phyloP scores from a whole-genome alignment of 2,797 vertebrate species.

The Naso thynnoides region DNA sequence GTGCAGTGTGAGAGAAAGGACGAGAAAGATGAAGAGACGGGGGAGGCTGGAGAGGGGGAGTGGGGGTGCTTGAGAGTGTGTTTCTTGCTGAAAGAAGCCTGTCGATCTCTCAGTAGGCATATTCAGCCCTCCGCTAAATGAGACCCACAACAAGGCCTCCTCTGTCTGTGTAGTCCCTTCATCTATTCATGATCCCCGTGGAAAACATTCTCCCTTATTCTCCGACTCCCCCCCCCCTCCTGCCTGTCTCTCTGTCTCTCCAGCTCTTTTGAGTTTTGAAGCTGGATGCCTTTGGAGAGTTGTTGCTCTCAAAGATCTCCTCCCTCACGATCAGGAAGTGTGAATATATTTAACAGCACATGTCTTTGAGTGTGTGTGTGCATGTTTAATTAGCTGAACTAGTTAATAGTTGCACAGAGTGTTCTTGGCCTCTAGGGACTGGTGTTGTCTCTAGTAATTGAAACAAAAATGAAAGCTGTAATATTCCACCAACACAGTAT shows the following conservation, averaged over 20 bases:
- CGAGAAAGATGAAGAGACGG: constrained; percentile 65
- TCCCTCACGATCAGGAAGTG: constrained; percentile 63
- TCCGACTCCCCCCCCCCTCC: constrained; percentile 36
- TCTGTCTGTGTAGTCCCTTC: constrained; percentile 83
- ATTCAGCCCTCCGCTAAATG: constrained; percentile 75
- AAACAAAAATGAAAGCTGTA: constrained; percentile 42
- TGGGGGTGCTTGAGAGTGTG: constrained; percentile 50
- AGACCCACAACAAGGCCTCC: constrained; percentile 86
- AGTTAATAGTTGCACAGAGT: constrained; percentile 38
- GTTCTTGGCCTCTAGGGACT: constrained; percentile 32
- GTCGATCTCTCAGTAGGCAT: constrained; percentile 87
- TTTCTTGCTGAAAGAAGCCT: constrained; percentile 85
- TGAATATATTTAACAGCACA: constrained; percentile 67
- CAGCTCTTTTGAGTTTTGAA: constrained; percentile 73
- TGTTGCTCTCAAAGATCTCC: constrained; percentile 71
- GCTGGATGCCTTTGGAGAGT: constrained; percentile 74
- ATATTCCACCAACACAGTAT: constrained; percentile 34
- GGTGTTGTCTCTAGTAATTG: constrained; percentile 30
- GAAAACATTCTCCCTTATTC: constrained; percentile 78
- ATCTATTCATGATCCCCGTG: constrained; percentile 81
- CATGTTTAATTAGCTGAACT: constrained; percentile 66
- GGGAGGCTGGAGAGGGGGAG: constrained; percentile 7
- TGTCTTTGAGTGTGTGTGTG: constrained; percentile 51
- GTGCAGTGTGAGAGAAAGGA: constrained; percentile 43
- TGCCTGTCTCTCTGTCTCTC: constrained; percentile 56